phyloP scores from a whole-genome alignment of 2,888 invertebrate genomes.

The Heliconius aoede region DNA sequence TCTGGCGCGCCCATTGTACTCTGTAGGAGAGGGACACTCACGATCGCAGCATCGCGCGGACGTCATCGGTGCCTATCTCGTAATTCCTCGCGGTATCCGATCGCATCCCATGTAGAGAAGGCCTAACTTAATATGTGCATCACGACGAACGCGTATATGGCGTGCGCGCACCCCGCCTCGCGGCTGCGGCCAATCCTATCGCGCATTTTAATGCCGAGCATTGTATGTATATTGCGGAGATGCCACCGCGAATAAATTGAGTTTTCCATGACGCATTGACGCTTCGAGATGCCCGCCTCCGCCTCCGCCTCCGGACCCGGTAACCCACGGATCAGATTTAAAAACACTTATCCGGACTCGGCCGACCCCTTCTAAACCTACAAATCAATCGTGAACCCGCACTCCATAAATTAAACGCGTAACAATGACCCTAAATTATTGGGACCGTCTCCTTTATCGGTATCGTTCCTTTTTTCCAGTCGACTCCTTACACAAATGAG shows the following conservation, averaged over 20 bases:
- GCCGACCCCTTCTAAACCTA: constrained; percentile 73
- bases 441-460: constrained; percentile 79
- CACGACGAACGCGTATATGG: constrained; percentile 81
- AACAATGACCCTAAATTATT: constrained; percentile 84
- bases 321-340: constrained; percentile 57
- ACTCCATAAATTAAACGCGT: constrained; percentile 82
- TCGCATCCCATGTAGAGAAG: constrained; percentile 74
- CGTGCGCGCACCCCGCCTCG: constrained; percentile 68
- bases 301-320: constrained; percentile 45
- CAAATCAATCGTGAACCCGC: constrained; percentile 80
- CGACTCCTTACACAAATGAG: constrained; percentile 81
- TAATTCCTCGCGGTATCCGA: constrained; percentile 66
- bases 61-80: constrained; percentile 74
- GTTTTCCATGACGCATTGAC: constrained; percentile 65
- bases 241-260: constrained; percentile 75
- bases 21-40: constrained; percentile 62
- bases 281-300: constrained; percentile 54
- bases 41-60: constrained; percentile 73
- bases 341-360: constrained; percentile 70
- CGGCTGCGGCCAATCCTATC: constrained; percentile 76
- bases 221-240: constrained; percentile 80
- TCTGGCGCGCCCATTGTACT: constrained; percentile 65
- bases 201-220: constrained; percentile 77
- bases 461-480: constrained; percentile 72
- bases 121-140: constrained; percentile 83